Percentiles rank a stretch among this genome's conserved stretches.
phyloP scores from a whole-genome alignment of 1,140 invertebrate genomes.

The Stenopsyche tienmushanensis region DNA sequence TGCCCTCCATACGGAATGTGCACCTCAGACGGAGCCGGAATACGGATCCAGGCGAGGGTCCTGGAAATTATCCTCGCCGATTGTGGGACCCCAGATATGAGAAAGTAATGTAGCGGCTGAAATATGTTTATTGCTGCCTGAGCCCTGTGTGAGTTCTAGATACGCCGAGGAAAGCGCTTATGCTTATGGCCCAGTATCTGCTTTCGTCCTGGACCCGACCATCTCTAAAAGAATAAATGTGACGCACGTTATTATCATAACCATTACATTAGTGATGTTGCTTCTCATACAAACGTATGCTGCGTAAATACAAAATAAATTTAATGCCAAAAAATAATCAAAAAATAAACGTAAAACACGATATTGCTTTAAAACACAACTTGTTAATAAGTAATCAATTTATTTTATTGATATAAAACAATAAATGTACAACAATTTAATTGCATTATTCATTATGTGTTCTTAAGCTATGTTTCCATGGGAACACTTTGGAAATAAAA shows the following conservation, averaged over 20 bases:
- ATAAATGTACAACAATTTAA: no score
- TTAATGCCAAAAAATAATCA: no score
- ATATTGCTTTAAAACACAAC: no score
- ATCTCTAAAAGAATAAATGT: neutral
- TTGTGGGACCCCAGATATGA: neutral
- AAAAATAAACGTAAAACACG: no score
- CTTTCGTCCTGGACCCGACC: neutral
- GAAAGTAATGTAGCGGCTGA: slow-evolving; percentile 4
- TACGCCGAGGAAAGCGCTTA: neutral
- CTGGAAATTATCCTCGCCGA: neutral
- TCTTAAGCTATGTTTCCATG: no score
- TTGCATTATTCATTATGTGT: no score
- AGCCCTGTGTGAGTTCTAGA: neutral
- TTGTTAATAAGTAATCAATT: no score
- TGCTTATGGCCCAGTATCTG: neutral
- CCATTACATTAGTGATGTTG: neutral
- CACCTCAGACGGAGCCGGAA: neutral
- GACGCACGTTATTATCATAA: slow-evolving; percentile 1
- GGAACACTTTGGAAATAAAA: no score
- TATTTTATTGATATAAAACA: no score
- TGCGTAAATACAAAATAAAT: no score
- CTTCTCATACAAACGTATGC: no score
- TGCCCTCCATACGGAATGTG: slow-evolving; percentile 6
- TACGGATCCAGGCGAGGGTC: neutral
- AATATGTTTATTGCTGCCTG: slow-evolving; percentile 1